These are phyloP conservation scores for Porites evermanni DNA, from an alignment of 92 coral and sea anemone genomes.

Conservation along the genomic window DNA sequence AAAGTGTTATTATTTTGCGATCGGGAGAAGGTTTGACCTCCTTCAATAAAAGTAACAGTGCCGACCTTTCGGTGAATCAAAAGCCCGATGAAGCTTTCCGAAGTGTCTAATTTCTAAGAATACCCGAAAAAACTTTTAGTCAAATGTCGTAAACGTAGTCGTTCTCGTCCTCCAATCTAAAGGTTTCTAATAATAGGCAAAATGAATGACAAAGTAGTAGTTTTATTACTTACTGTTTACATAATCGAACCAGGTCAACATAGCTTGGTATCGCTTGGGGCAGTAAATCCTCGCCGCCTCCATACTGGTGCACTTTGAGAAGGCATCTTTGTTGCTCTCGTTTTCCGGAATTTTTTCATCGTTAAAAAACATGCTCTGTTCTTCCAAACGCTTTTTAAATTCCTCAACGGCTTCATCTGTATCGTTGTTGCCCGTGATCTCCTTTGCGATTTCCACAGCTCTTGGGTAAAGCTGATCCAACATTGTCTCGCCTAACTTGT, in stretches of 20 bases:
- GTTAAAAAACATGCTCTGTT: conserved; percentile 89
- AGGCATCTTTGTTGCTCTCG: conserved; percentile 87
- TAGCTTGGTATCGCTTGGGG: conserved; percentile 83
- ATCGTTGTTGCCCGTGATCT: conserved; percentile 62
- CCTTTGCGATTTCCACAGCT: conserved; percentile 81
- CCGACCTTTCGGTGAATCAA: no score
- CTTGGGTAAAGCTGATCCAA: conserved; percentile 74
- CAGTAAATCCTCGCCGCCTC: conserved; percentile 82
- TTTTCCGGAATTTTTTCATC: conserved; percentile 85
- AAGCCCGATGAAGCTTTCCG: no score
- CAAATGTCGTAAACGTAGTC: no score
- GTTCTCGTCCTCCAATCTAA: no score
- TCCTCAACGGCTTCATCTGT: conserved; percentile 65
- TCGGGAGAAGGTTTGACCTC: no score
- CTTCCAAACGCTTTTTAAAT: conserved; percentile 77
- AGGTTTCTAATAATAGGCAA: no score
- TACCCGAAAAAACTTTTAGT: no score
- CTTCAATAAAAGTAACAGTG: no score
- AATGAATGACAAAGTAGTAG: no score
- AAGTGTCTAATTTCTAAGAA: no score
- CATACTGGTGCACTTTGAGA: conserved; percentile 73
- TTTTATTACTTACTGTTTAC: conserved; percentile 74
- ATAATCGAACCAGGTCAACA: conserved; percentile 89
- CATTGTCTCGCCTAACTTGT: conserved; percentile 74
- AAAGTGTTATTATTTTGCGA: no score